Evolutionary conservation across 2,797 vertebrate species (phyloP).

Genomic region (Sciurus carolinensis): DNA sequence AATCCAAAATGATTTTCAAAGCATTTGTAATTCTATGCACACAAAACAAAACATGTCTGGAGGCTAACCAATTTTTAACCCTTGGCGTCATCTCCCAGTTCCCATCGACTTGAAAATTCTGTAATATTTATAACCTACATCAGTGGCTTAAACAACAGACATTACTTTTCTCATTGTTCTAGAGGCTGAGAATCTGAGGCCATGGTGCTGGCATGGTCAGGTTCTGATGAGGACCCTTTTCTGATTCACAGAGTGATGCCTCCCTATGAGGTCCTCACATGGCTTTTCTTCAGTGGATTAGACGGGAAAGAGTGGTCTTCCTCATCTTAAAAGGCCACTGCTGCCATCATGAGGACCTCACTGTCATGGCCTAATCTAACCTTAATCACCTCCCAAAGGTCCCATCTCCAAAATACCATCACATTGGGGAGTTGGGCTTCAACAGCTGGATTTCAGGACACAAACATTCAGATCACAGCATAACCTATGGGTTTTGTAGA

Average conservation of each 20-base stretch:
- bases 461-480: not conserved
- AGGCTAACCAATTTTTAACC: slow-evolving; percentile 1
- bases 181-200: not conserved
- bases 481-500: not conserved
- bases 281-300: not conserved
- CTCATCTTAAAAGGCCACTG: not conserved
- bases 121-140: not conserved
- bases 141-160: not conserved
- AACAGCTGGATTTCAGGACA: not conserved
- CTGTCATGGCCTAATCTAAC: not conserved
- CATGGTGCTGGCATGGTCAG: not conserved
- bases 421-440: not conserved
- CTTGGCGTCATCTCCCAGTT: not conserved
- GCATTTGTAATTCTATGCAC: not conserved
- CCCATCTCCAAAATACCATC: not conserved
- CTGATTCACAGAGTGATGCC: not conserved
- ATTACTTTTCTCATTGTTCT: not conserved
- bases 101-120: slow-evolving; percentile 1
- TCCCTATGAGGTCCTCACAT: not conserved
- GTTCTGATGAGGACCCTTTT: not conserved
- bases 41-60: not conserved
- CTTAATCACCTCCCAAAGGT: not conserved
- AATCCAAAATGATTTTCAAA: not conserved
- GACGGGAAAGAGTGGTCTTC: not conserved
- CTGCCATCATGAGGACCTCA: not conserved